Base-by-base conservation (phyloP, 2,888 invertebrate genomes). In the Watsonalla binaria region DNA sequence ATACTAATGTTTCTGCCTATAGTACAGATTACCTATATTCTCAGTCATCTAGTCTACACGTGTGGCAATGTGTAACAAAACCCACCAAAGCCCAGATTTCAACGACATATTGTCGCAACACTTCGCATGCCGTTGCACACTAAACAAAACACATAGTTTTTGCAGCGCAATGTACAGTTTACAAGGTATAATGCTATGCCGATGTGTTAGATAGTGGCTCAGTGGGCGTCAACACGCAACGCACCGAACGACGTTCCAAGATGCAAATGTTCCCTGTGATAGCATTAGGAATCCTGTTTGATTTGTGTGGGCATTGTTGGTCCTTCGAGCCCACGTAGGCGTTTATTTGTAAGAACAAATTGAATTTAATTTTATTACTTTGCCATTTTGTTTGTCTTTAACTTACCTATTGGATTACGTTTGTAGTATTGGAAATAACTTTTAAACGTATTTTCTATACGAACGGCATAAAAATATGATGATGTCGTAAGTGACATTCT, bases 171-270 rank as follows among this genome's bases (percentile, higher is more conserved):
- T 84, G 84, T 84, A 74, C 66, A 62, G 70, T 74, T 78, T 80
- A 77, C 78, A 79, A 75, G 71, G 78, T 77, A 79, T 85, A 87
- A 87, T 86, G 86, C 70, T 77, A 84, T 84, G 86, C 84, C 74
- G 88, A 88, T 88, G 86, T 78, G 80, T 76, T 72, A 75, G 88
- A 88, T 86, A 84, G 84, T 79, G 76, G 75, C 59, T 55, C 70
- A 75, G 87, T 89, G 88, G 88, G 88, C 86, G 88, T 72, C 74
- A 65, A 85, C 88, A 88, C 87, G 87, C 88, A 84, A 84, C 71
- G 42, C 42, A 11, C 75, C 78, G 78, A 78, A 24, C 24, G 77
- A 76, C 71, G 78, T 67, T 63, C 74, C 70, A 68, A 76, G 79
- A 87, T 86, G 86, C 87, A 83, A 87, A 87, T 86, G 80, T 80